These are phyloP conservation scores for Eulemur mongoz DNA, from an alignment of 2,797 vertebrate species.

Conservation along the genomic window DNA sequence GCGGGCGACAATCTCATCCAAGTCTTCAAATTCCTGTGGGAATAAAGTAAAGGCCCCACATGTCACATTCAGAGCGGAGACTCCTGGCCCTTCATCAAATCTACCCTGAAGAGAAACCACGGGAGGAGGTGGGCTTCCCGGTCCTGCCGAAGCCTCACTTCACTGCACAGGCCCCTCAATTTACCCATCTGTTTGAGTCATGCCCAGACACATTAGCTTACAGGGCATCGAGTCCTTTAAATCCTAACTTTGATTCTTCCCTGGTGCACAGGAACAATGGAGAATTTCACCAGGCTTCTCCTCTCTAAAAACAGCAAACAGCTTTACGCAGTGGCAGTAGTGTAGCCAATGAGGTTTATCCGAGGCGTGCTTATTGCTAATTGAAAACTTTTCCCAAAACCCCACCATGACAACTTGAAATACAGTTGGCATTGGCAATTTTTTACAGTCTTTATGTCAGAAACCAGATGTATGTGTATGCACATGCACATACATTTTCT, in stretches of 20 bases:
- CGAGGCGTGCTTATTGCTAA: too few relatives aligned
- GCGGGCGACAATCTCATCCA: conserved; percentile 98
- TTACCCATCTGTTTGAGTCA: background rate
- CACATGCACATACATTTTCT: background rate
- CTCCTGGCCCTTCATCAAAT: background rate
- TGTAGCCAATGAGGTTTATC: too few relatives aligned
- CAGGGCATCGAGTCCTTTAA: background rate
- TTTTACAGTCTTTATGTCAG: background rate
- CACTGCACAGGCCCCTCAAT: background rate
- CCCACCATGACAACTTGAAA: too few relatives aligned
- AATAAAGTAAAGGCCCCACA: conserved; percentile 54
- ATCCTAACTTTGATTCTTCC: background rate
- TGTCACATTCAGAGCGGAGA: background rate
- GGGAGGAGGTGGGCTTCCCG: background rate
- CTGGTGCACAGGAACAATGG: background rate
- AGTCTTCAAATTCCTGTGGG: conserved; percentile 97
- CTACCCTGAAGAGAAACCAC: background rate
- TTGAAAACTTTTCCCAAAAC: too few relatives aligned
- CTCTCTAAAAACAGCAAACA: background rate
- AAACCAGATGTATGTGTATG: background rate
- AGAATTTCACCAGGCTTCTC: background rate
- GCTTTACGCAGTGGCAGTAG: too few relatives aligned
- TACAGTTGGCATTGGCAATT: too few relatives aligned
- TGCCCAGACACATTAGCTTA: background rate
- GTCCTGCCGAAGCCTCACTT: background rate